Evolutionary conservation across 1,140 invertebrate species (phyloP), one percentile per base, ranked within the genome.

Genomic region (Drosophila gunungcola): DNA sequence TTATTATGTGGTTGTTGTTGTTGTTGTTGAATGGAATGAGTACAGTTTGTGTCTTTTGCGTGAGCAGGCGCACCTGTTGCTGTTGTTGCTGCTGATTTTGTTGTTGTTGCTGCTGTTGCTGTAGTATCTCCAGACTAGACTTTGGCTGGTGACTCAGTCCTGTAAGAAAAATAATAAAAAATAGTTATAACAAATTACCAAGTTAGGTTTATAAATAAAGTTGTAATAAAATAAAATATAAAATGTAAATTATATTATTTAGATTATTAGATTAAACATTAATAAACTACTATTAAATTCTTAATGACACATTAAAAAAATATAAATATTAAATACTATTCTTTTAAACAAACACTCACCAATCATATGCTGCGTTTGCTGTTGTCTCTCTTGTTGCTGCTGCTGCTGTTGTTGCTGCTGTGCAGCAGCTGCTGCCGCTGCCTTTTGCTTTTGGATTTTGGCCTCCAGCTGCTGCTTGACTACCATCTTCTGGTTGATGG

Each of bases 381-480:
- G 93, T 3, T 73, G 29, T 32, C 4, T 3, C 27, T 29, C 3
- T 68, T 36, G 34, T 5, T 75, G 73, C 1, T 80, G 72, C 0
- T 75, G 79, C 36, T 78, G 81, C 21, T 82, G 79, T 25, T 74
- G 79, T 12, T 64, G 68, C 75, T 13, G 90, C 78, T 42, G 91
- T 12, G 90, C 91, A 2, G 84, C 85, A 39, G 91, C 91, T 13
- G 90, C 90, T 38, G 84, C 84, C 9, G 91, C 91, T 39, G 91
- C 91, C 62, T 92, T 91, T 70, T 92, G 91, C 63, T 92, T 92
- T 53, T 95, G 95, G 77, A 95, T 94, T 79, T 95, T 95, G 41
- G 95, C 94, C 69, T 96, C 95, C 63, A 96, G 92, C 62, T 96
- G 95, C 61, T 96, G 95, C 65, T 95, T 95, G 1, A 95, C 93